Evolutionary conservation across 2,888 invertebrate species (phyloP), one percentile per base, ranked within the genome.

Genomic region (Drosophila eohydei): DNA sequence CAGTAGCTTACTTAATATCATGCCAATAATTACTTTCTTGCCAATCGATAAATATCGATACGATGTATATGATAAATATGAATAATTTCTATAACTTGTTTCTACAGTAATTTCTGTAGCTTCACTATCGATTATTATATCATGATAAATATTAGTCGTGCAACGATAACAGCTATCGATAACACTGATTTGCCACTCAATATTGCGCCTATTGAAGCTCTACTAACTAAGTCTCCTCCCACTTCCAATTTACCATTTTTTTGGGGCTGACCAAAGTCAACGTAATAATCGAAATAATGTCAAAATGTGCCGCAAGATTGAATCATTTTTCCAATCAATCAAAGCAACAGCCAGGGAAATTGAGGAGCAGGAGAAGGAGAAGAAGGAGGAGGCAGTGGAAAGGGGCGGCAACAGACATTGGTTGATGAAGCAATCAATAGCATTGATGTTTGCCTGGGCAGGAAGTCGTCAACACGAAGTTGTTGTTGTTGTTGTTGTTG

Each of bases 291-390:
- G 69, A 71, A 74, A 73, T 75, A 71, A 89, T 84, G 63, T 61
- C 61, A 66, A 81, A 80, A 76, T 82, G 65, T 69, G 83, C 59
- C 62, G 68, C 71, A 77, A 88, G 87, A 88, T 89, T 90, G 75
- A 88, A 88, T 89, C 81, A 90, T 81, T 90, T 91, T 90, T 88
- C 86, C 91, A 90, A 91, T 90, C 91, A 90, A 91, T 91, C 91
- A 91, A 79, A 74, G 70, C 74, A 73, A 44, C 50, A 75, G 48
- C 67, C 60, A 54, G 67, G 36, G 21, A 21, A 21, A 21, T 21
- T 11, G 44, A 32, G 34, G 6, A 1, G 21, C 46, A 62, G 64
- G 54, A 55, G 21, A 8, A 7, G 30, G 48, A n/a, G 44, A 2
- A 12, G 67, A 54, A 60, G 65, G 48, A 43, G 44, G 41, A 46